Conservation (phyloP, 2,888 invertebrate species). For the Polymixis flavicincta region DNA sequence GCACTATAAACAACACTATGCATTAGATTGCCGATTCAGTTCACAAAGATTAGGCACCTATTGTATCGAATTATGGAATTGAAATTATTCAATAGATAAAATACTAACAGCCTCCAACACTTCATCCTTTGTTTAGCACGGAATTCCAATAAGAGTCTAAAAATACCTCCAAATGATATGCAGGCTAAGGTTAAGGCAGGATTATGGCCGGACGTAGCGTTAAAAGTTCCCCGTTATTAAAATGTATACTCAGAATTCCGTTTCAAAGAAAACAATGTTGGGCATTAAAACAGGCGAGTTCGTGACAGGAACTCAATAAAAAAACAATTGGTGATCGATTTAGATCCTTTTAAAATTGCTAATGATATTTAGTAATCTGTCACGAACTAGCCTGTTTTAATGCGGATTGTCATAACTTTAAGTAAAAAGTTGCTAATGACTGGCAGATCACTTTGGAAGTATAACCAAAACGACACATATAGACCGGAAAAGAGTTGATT, state of each 20-base stretch:
- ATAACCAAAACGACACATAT: background rate
- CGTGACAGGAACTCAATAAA: constrained; percentile 5
- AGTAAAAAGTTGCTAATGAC: background rate
- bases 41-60: background rate
- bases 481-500: background rate
- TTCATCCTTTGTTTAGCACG: background rate
- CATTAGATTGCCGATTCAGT: background rate
- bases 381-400: too few relatives aligned
- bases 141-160: background rate
- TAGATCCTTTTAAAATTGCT: background rate
- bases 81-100: background rate
- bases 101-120: background rate
- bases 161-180: constrained; percentile 7
- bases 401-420: background rate
- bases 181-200: constrained; percentile 2
- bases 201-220: constrained; percentile 34
- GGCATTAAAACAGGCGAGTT: constrained; percentile 8
- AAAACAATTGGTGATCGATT: background rate
- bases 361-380: background rate
- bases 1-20: background rate
- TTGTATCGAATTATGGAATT: background rate
- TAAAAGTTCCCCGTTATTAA: constrained; percentile 20
- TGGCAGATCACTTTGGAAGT: background rate
- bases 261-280: constrained; percentile 41
- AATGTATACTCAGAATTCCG: constrained; percentile 31